phyloP scores from a whole-genome alignment of 2,113 vertebrate species.

The cattle (Bos taurus) region DNA sequence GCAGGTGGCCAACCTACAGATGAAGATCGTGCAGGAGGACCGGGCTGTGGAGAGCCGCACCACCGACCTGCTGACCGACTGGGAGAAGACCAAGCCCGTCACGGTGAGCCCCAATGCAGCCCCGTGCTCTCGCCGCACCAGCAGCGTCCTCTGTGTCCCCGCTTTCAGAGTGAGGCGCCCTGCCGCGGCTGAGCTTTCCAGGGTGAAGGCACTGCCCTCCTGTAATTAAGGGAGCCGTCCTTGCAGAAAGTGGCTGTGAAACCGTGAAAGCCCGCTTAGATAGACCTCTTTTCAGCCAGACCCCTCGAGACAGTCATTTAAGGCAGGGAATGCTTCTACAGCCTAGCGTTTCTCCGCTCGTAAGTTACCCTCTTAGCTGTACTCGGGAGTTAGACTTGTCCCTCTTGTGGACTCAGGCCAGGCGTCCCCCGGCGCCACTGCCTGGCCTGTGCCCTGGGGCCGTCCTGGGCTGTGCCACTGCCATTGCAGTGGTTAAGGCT shows the following conservation, averaged over 20 bases:
- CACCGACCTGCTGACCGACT: conserved; percentile 93
- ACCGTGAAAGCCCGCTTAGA: rapidly evolving
- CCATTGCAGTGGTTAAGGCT: rapidly evolving
- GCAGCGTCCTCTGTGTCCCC: rapidly evolving
- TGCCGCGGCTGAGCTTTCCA: background rate
- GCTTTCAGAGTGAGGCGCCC: rapidly evolving
- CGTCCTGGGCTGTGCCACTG: rapidly evolving
- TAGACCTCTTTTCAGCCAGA: background rate
- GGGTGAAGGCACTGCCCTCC: rapidly evolving
- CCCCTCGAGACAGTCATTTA: rapidly evolving
- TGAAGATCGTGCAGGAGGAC: conserved; percentile 99
- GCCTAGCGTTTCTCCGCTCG: background rate
- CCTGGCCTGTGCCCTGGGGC: rapidly evolving
- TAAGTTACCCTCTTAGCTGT: background rate
- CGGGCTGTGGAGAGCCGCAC: conserved; percentile 97
- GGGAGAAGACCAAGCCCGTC: conserved; percentile 98
- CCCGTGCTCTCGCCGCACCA: rapidly evolving
- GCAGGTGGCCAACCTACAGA: conserved; percentile 97
- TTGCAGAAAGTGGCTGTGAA: too few species aligned
- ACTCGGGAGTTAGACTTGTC: too few species aligned
- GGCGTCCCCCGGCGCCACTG: background rate
- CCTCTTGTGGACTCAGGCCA: rapidly evolving
- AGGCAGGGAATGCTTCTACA: background rate
- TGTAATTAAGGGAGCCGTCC: background rate
- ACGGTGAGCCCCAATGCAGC: conserved; percentile 81